Evolutionary conservation across 2,113 vertebrate species (phyloP), one percentile per base, ranked within the genome.

Genomic region (Cyprinodon variegatus): DNA sequence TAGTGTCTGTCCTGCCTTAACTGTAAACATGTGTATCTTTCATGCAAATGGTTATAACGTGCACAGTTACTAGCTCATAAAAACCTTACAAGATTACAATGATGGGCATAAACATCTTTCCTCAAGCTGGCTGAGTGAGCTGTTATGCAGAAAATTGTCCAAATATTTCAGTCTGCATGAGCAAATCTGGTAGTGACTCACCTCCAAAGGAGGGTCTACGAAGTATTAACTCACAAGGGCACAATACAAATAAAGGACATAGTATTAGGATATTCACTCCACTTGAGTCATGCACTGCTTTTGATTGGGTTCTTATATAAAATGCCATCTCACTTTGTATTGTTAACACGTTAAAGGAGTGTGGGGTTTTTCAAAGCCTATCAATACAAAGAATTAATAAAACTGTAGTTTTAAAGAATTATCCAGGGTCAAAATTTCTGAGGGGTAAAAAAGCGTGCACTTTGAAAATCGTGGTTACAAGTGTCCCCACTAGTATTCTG

Each of bases 1-100:
- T 77, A 70, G 74, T 74, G 46, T 68, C 20, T 83, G 61, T 62
- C 22, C 64, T 59, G 50, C 43, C 37, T 0, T 84, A 79, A 87
- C 53, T 84, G 59, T 72, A 84, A 70, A 62, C 81, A 89, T 78
- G 61, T 88, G 84, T 78, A 72, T 43, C 50, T 61, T 61, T 64
- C 39, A 67, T 20, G 59, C 29, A 85, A 76, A 68, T 83, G 63
- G 66, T 20, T 15, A 71, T 29, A 29, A 29, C 17, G 48, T 53
- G 17, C 15, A 53, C 48, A 53, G 48, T 20, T 53, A 1, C 17
- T 6, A 15, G 48, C 48, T 53, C 4, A 15, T 12, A 17, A 3
- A 53, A 29, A 4, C 15, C 48, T 17, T 17, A 6, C 48, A 7
- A 17, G 48, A 53, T 53, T 53, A 53, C 13, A 20, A 14, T 53